These are phyloP conservation scores for Drosophila birchii DNA, from an alignment of 2,888 invertebrate species.

Conservation along the genomic window DNA sequence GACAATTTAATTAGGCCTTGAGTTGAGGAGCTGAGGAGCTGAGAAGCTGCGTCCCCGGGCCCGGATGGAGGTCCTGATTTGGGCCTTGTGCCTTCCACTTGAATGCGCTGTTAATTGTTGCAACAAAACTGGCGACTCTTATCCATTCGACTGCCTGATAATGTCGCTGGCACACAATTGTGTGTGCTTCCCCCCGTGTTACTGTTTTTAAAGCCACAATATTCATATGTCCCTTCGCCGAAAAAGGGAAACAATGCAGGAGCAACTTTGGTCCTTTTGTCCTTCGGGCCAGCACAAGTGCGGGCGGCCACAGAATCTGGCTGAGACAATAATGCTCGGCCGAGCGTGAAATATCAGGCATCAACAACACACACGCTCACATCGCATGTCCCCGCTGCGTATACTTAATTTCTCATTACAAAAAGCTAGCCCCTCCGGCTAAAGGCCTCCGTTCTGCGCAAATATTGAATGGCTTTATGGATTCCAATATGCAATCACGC, in stretches of 20 bases:
- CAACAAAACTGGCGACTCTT: constrained; percentile 48
- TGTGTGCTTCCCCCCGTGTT: background rate
- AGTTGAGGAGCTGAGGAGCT: too few relatives aligned
- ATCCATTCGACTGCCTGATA: constrained; percentile 39
- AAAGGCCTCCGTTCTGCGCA: constrained; percentile 27
- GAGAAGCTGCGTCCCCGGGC: background rate
- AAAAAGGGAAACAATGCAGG: constrained; percentile 25
- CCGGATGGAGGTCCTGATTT: constrained; percentile 57
- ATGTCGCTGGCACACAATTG: constrained; percentile 44
- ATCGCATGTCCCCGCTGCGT: constrained; percentile 21
- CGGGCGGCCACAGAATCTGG: constrained; percentile 27
- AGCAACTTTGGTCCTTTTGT: constrained; percentile 31
- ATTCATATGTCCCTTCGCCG: background rate
- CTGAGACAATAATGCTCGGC: constrained; percentile 42
- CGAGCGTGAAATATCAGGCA: constrained; percentile 42
- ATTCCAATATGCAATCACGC: constrained; percentile 56
- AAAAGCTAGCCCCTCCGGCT: constrained; percentile 10
- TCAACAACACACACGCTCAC: constrained; percentile 30
- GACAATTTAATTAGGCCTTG: constrained; percentile 69
- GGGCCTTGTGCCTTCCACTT: constrained; percentile 56
- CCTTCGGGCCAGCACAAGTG: constrained; percentile 25
- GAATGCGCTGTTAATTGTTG: constrained; percentile 72
- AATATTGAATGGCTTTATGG: constrained; percentile 52
- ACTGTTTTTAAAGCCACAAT: background rate
- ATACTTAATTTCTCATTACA: constrained; percentile 47